Evolutionary conservation across 2,113 vertebrate genomes (phyloP).

Genomic region (Ceratotherium simum): DNA sequence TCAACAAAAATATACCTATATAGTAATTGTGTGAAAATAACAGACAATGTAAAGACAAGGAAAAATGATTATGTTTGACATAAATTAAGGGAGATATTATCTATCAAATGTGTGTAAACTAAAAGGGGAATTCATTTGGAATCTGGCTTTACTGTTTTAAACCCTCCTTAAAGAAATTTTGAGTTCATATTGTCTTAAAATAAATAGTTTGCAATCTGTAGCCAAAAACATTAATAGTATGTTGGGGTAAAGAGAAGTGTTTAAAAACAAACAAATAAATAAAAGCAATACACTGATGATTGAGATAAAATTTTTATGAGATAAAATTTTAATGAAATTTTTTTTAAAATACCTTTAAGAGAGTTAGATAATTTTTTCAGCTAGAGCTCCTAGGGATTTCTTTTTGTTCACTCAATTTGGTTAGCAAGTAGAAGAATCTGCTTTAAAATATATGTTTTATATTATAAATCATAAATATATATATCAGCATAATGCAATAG

Average conservation of each 20-base stretch:
- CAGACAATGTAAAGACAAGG: conserved; percentile 41
- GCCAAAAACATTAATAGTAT: background rate
- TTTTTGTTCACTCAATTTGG: background rate
- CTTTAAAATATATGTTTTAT: background rate
- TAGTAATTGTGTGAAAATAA: conserved; percentile 46
- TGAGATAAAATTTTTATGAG: background rate
- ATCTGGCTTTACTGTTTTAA: background rate
- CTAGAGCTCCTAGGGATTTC: background rate
- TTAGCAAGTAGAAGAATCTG: background rate
- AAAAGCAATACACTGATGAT: background rate
- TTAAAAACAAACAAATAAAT: background rate
- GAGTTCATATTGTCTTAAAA: background rate
- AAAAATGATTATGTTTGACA: conserved; percentile 56
- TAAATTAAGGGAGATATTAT: conserved; percentile 17
- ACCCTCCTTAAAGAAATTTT: background rate
- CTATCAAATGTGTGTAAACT: conserved; percentile 44
- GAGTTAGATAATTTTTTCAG: background rate
- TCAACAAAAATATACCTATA: conserved; percentile 66
- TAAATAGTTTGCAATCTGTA: background rate
- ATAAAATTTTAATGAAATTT: background rate
- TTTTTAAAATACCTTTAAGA: background rate
- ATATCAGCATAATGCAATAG: background rate
- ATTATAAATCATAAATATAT: background rate
- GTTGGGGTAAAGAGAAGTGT: background rate
- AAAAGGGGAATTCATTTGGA: background rate